Evolutionary conservation across 1,140 invertebrate genomes (phyloP), one percentile per base, ranked within the genome.

Genomic region (Alviniconcha marisindica): DNA sequence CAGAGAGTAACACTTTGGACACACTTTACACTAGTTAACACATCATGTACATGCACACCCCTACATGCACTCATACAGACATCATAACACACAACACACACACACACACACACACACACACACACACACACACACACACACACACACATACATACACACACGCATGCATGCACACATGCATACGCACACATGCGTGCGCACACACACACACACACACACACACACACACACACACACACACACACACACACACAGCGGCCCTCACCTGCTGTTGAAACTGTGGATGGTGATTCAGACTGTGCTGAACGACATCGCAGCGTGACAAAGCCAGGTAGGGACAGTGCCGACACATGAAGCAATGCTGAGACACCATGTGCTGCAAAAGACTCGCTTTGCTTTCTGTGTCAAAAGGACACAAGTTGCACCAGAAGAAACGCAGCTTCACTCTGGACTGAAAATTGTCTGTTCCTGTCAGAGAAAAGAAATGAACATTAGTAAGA

Each of bases 291-390:
- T 44, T 2, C 0, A 80, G 36, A 28, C 56, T 38, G 28, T 80
- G 78, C n/a, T 15, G 7, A 24, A 66, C 48, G 18, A 80, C 78
- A 7, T 38, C 56, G n/a, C 2, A 66, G 21, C 78, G 56, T 2
- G 78, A 60, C 2, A 69, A 40, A 15, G 78, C 78, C 40, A 66
- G 36, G 24, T 42, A 80, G 10, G 56, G 60, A 28, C 78, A 80
- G 54, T 40, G n/a, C n/a, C n/a, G 78, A 40, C 78, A 80, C 18
- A 66, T 15, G 28, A 80, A 80, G 78, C 78, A 80, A 60, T 80
- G 78, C 36, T 66, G 56, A 1, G 18, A 40, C 2, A 31, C 78
- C 2, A 69, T 14, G 24, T 80, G 78, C 12, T 66, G 78, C 36
- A 80, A 60, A 12, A 80, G 40, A 36, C 78, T 66, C 18, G 78